Evolutionary conservation across 1,140 invertebrate genomes (phyloP), one percentile per base, ranked within the genome.

Genomic region (Aleiodes sp.): DNA sequence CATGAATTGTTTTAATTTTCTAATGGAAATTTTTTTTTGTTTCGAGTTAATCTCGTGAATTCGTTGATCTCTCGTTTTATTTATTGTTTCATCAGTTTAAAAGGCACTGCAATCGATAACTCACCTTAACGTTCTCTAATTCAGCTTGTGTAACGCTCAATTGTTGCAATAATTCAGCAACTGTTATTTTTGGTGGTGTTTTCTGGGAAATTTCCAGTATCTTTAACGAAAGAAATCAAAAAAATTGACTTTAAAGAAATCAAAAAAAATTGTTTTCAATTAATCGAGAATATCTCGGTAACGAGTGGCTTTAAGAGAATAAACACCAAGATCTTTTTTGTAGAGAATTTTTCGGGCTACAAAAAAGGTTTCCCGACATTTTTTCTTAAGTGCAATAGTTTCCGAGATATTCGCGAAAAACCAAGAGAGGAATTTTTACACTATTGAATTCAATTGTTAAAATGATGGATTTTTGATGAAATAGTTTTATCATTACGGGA

Each of bases 41-140:
- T 33, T 2, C n/a, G n/a, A n/a, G n/a, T n/a, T n/a, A n/a, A n/a
- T n/a, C n/a, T n/a, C n/a, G n/a, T n/a, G n/a, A n/a, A n/a, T n/a
- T n/a, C n/a, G n/a, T n/a, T n/a, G n/a, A n/a, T 19, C 19, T 46
- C 14, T 2, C 6, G 14, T 46, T 46, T 46, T 46, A 46, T 16
- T 46, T 16, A 19, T 46, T 46, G 14, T 46, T 4, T 19, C n/a
- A 14, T 46, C 19, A 14, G 14, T 16, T n/a, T 14, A 19, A 19
- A 14, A 46, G 41, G 14, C n/a, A 46, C 10, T 16, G 2, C 14
- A 56, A 70, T 46, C 68, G 46, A 52, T 6, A 68, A 79, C 88
- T 89, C 88, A 95, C 93, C 90, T 93, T 92, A 76, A 95, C 89
- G 83, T 93, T 94, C 81, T 94, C 93, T 77, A 95, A 88, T 87